These are phyloP conservation scores for Sebastes alutus DNA, from an alignment of 2,797 vertebrate genomes.

Conservation along the genomic window DNA sequence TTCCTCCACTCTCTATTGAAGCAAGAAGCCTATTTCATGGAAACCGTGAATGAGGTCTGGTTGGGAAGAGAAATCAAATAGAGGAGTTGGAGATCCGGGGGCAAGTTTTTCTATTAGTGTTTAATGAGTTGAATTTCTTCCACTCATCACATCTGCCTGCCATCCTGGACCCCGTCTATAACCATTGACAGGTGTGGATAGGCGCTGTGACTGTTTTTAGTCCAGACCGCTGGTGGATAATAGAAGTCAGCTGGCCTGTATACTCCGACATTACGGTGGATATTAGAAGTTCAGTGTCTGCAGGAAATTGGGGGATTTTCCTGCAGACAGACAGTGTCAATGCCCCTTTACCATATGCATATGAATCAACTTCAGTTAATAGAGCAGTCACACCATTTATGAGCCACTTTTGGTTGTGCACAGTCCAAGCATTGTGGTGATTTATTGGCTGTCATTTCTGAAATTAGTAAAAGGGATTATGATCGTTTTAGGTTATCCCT, in stretches of 20 bases:
- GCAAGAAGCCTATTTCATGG: slow-evolving; percentile 32
- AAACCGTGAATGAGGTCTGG: slow-evolving; percentile 22
- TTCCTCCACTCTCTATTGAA: neutral
- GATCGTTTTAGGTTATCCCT: neutral
- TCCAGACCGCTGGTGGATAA: slow-evolving; percentile 59
- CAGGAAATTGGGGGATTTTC: slow-evolving; percentile 73
- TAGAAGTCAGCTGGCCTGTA: slow-evolving; percentile 67
- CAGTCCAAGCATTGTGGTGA: neutral
- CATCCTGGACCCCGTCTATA: slow-evolving; percentile 41
- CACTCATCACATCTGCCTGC: slow-evolving; percentile 54
- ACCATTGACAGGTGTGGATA: slow-evolving; percentile 66
- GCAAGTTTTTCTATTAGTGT: slow-evolving; percentile 30
- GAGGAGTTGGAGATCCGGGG: neutral
- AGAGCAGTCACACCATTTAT: slow-evolving; percentile 8
- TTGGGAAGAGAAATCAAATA: slow-evolving; percentile 40
- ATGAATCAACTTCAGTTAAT: slow-evolving; percentile 42
- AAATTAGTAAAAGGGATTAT: neutral
- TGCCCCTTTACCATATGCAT: slow-evolving; percentile 10
- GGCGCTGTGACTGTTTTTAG: slow-evolving; percentile 50
- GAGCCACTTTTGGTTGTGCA: neutral
- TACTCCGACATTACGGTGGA: slow-evolving; percentile 49
- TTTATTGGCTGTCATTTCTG: slow-evolving; percentile 9
- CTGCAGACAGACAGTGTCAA: slow-evolving; percentile 37
- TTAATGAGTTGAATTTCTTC: slow-evolving; percentile 55
- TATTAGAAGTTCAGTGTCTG: slow-evolving; percentile 60